Evolutionary conservation across 2,113 vertebrate species (phyloP), one percentile per base, ranked within the genome.

Genomic region (Anguilla rostrata): DNA sequence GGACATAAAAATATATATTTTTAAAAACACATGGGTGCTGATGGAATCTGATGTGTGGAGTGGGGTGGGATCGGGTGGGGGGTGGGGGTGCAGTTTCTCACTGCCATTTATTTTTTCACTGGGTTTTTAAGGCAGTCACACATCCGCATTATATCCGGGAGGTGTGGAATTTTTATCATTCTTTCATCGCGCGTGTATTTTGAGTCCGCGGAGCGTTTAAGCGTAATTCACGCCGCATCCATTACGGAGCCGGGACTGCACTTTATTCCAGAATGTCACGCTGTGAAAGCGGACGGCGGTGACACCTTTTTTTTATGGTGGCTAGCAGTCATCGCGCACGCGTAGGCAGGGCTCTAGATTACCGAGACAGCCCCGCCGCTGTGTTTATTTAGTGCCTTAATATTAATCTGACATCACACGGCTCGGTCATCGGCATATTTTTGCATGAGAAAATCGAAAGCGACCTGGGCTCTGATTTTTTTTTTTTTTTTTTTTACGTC

Each of bases 181-280:
- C 53, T 82, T 3, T 86, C 41, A 49, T 75, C 80, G 46, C 81
- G 26, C 41, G 29, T 86, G 11, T 39, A 41, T 81, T 81, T 81
- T 81, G 18, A 20, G 4, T 39, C 34, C 26, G 22, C 22, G 29
- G 41, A 81, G 4, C 29, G 41, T 43, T 81, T 22, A 14, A 18
- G 22, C 39, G 20, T 53, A 83, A 71, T 75, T 86, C 41, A 83
- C 63, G 83, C 63, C 15, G n/a, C 40, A 53, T 18, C 3, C 39
- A 40, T 16, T 9, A 6, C 16, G 43, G 40, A 6, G 20, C 60
- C 14, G 40, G 40, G 1, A 57, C 56, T 41, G 26, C 26, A 26
- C 80, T 26, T 20, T 16, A 29, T 14, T 5, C 34, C 34, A 49
- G 41, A 83, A 82, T 86, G 57, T 86, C 80, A 82, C 80, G 82